These are phyloP conservation scores for Pygoscelis adeliae DNA, from an alignment of 2,113 vertebrate genomes.

Conservation along the genomic window DNA sequence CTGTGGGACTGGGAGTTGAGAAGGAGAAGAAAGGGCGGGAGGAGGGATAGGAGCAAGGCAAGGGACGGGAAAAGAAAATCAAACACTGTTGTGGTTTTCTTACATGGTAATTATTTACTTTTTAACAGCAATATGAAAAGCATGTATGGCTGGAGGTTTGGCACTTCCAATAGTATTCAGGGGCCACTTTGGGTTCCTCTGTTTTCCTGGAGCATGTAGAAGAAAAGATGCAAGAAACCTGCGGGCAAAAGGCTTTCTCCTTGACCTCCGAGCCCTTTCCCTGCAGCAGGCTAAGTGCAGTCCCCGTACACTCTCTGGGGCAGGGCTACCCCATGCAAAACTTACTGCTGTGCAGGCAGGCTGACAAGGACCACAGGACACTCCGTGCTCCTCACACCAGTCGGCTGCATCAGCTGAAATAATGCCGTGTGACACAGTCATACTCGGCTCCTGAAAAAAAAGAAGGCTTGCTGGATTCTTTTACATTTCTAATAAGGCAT, in stretches of 20 bases:
- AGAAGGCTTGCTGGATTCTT: not conserved
- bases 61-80: not conserved
- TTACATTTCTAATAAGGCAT: not conserved
- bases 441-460: not conserved
- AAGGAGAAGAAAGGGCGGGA: not conserved
- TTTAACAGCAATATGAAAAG: conserved; percentile 19
- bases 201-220: not conserved
- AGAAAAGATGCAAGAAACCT: not conserved
- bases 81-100: not conserved
- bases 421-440: not conserved
- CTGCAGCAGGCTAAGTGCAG: not conserved
- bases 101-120: conserved; percentile 41
- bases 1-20: not conserved
- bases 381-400: accelerated
- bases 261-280: not conserved
- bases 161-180: not conserved
- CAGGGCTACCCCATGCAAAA: not conserved
- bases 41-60: not conserved
- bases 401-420: not conserved
- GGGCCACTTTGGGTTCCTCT: not conserved
- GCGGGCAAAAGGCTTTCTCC: not conserved
- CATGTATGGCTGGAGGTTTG: not conserved
- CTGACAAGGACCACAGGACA: accelerated
- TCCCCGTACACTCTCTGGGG: accelerated
- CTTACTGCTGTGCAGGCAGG: not conserved